Evolutionary conservation across 2,797 vertebrate species (phyloP).

Genomic region (Artibeus lituratus): DNA sequence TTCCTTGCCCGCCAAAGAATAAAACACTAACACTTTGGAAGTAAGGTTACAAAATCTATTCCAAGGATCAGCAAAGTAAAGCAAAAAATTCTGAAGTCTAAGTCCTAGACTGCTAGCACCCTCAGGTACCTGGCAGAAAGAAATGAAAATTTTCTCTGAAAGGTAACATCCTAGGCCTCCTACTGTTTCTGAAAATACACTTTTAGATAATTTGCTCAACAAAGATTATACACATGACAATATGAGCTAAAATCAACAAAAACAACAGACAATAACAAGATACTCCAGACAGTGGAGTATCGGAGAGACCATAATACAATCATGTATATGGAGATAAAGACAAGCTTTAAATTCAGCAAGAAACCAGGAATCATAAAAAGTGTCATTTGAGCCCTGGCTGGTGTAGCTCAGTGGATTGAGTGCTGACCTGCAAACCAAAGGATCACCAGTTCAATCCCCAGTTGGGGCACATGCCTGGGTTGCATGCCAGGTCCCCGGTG

Average conservation of each 20-base stretch:
- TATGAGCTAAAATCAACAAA: slow-evolving; percentile 10
- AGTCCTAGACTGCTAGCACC: not conserved
- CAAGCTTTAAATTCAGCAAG: slow-evolving; percentile 14
- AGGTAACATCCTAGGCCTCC: not conserved
- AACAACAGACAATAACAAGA: slow-evolving; percentile 1
- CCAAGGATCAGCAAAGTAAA: not conserved
- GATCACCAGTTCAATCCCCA: too few species aligned
- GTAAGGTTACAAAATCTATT: slow-evolving; percentile 11
- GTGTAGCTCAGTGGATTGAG: too few species aligned
- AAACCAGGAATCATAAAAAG: not conserved
- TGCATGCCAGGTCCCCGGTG: too few species aligned
- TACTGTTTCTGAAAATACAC: not conserved
- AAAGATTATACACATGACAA: not conserved
- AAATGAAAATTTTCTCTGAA: slow-evolving; percentile 36
- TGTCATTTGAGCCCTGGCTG: not conserved
- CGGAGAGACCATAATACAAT: not conserved
- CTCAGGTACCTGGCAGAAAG: not conserved
- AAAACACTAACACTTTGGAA: not conserved
- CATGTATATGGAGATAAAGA: not conserved
- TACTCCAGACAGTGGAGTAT: not conserved
- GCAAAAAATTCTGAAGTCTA: not conserved
- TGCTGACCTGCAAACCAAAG: too few species aligned
- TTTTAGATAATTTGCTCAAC: slow-evolving; percentile 2
- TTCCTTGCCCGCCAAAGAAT: not conserved
- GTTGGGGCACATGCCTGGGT: too few species aligned